Evolutionary conservation across 2,888 invertebrate species (phyloP).

Genomic region (Sinelater perroti): DNA sequence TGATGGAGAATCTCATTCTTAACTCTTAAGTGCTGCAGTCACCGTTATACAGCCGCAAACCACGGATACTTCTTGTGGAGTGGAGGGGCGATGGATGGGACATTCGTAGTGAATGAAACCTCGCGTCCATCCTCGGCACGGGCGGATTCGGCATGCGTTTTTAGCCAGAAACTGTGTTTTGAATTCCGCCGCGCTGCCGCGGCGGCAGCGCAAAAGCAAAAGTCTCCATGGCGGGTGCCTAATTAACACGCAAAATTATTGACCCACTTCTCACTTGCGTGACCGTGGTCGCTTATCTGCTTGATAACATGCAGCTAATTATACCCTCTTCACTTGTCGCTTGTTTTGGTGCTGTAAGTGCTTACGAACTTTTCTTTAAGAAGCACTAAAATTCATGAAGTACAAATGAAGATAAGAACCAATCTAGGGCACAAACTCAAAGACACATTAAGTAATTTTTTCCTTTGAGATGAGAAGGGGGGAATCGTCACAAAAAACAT

Average conservation of each 20-base stretch:
- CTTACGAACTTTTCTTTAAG: too few species aligned
- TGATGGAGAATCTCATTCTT: constrained; percentile 24
- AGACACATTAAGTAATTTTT: too few species aligned
- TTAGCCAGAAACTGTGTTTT: too few species aligned
- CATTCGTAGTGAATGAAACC: constrained; percentile 15
- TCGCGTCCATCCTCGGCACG: constrained; percentile 1
- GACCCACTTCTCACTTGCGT: constrained; percentile 5
- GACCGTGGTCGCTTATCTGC: constrained; percentile 15
- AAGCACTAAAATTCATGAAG: too few species aligned
- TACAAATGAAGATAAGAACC: too few species aligned
- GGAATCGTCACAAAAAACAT: too few species aligned
- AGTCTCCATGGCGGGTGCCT: neutral
- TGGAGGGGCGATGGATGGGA: constrained; percentile 4
- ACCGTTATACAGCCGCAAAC: constrained; percentile 23
- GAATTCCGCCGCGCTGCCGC: too few species aligned
- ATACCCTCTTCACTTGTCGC: too few species aligned
- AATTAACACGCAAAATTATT: constrained; percentile 5
- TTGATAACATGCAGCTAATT: constrained; percentile 4
- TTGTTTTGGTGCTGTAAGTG: too few species aligned
- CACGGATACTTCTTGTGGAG: neutral
- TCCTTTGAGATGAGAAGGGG: too few species aligned
- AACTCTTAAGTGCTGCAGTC: constrained; percentile 12
- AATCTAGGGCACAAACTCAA: too few species aligned
- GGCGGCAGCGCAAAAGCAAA: neutral
- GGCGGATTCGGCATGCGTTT: neutral